phyloP scores from a whole-genome alignment of 2,888 invertebrate genomes.

The Eupeodes luniger region DNA sequence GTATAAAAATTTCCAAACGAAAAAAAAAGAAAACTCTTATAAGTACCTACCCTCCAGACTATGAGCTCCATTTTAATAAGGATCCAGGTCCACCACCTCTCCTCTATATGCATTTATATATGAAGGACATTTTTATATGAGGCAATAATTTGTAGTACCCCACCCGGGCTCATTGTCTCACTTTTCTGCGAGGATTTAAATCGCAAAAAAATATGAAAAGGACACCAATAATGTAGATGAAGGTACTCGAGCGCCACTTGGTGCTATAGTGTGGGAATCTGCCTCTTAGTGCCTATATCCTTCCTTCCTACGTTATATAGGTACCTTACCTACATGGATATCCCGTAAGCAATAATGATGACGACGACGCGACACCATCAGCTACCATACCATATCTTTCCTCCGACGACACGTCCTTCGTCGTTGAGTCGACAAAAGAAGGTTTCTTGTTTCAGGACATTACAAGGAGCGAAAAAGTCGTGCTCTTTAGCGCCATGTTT shows the following conservation, averaged over 20 bases:
- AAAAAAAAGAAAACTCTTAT: constrained; percentile 4
- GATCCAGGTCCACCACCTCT: background rate
- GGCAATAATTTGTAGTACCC: constrained; percentile 66
- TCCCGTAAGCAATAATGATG: background rate
- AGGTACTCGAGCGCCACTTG: constrained; percentile 65
- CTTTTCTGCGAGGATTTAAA: constrained; percentile 46
- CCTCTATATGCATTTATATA: background rate
- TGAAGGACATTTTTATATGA: constrained; percentile 49
- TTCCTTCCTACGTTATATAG: background rate
- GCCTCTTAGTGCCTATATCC: constrained; percentile 23
- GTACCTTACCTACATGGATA: too few relatives aligned
- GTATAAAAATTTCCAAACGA: background rate
- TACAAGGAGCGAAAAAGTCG: constrained; percentile 71
- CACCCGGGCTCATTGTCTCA: constrained; percentile 64
- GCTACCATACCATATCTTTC: background rate
- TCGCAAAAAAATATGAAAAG: constrained; percentile 16
- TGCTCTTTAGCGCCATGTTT: constrained; percentile 47
- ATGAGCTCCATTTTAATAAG: constrained; percentile 55
- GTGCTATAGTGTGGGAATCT: constrained; percentile 44
- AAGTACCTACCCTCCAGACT: constrained; percentile 30
- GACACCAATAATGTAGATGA: constrained; percentile 9
- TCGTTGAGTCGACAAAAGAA: constrained; percentile 36
- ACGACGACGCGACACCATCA: background rate
- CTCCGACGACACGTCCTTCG: background rate
- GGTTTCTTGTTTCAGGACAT: constrained; percentile 53